Base-by-base conservation (phyloP, 1,140 invertebrate species). In the Babylonia areolata region DNA sequence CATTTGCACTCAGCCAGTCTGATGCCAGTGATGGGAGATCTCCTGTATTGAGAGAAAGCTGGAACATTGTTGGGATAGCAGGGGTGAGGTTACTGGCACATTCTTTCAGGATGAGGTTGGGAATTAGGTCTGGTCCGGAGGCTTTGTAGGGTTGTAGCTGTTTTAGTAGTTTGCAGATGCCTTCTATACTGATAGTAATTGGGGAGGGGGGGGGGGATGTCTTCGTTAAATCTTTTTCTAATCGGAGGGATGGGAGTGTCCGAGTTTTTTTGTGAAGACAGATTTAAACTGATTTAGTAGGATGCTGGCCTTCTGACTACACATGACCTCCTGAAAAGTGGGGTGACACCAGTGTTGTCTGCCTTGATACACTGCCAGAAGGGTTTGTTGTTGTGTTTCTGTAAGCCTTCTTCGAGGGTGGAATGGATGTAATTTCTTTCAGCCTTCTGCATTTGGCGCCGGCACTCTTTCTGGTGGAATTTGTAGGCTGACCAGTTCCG, bases 201-300 rank as follows among this genome's bases (percentile, higher is more conserved):
- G 79, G 40, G 11, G 37, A 12, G 17, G 46, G 42, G 79, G 17
- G 79, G 40, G 11, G 37, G 37, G 17, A 81, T 81, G 79, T 40
- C 6, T 20, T 88, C 69, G 40, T 1, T 37, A 5, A 5, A 28
- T 3, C 1, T 51, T 31, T 33, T 40, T 9, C 17, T 33, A 3
- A 28, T 31, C 40, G 31, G 37, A 9, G 79, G n/a, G 20, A 28
- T 81, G 37, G 79, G 15, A 3, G 40, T 11, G 17, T 39, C 15
- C 6, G 23, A 12, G 0, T 15, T 84, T 46, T 46, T 31, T 84
- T 6, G 87, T 86, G 51, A 87, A 86, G 11, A 86, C 85, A 17
- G 84, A 89, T 39, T 85, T 77, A 46, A 85, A 89, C 40, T 83
- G 82, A 46, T 75, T 82, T 35, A 81, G 84, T 54, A 85, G 81